Conservation (phyloP, 2,113 vertebrate species). For the Apistogramma diplotaenia region DNA sequence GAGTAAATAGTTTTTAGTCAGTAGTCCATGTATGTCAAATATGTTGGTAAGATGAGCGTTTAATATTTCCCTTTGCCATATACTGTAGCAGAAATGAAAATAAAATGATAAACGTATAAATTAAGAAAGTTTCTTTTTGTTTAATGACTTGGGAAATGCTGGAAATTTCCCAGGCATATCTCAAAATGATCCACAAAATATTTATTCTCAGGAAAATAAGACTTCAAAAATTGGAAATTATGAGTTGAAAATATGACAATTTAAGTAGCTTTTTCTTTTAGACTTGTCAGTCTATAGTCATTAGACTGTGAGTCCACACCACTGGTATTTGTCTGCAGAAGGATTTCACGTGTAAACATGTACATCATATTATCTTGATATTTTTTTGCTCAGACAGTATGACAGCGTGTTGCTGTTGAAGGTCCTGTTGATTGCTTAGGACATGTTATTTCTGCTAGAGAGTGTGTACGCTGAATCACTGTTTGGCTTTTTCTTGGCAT, state of each 20-base stretch:
- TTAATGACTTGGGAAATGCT: neutral
- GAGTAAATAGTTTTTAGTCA: no score
- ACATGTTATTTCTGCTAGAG: slow-evolving; percentile 50
- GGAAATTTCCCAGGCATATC: neutral
- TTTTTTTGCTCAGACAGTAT: slow-evolving; percentile 1
- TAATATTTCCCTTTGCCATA: neutral
- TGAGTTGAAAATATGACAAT: neutral
- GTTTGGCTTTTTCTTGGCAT: slow-evolving; percentile 50
- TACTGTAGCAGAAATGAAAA: neutral
- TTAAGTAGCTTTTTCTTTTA: neutral
- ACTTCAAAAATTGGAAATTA: neutral
- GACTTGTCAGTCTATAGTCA: neutral
- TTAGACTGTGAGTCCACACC: neutral
- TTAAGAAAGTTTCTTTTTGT: neutral
- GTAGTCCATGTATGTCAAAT: no score
- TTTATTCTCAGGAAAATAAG: neutral
- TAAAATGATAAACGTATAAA: neutral
- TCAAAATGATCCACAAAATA: neutral
- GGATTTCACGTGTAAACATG: neutral
- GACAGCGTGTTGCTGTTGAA: slow-evolving; percentile 4
- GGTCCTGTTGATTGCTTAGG: neutral
- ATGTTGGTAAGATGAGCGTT: no score
- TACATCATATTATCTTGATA: slow-evolving; percentile 14
- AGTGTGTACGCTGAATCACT: slow-evolving; percentile 33
- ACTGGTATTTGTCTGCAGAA: neutral